phyloP scores from a whole-genome alignment of 2,888 invertebrate genomes.

The Caenorhabditis afra region DNA sequence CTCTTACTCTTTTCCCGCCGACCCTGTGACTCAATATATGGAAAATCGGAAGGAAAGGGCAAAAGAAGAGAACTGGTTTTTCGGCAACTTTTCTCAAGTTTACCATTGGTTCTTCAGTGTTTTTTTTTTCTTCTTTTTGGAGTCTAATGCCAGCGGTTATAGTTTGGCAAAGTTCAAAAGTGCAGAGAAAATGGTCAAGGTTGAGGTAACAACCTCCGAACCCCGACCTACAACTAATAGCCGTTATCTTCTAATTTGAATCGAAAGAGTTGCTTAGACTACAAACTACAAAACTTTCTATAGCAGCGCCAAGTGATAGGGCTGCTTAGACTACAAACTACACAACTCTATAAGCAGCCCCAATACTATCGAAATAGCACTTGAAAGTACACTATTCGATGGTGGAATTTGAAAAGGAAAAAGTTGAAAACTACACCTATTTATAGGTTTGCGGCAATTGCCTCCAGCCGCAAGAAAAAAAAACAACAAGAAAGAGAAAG shows the following conservation, averaged over 20 bases:
- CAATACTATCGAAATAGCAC: too few relatives aligned
- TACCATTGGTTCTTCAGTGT: too few relatives aligned
- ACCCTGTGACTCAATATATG: conserved; percentile 9
- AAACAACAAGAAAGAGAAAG: conserved; percentile 13
- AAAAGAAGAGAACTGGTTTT: background rate
- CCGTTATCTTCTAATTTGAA: too few relatives aligned
- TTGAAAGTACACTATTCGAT: background rate
- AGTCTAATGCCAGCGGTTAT: too few relatives aligned
- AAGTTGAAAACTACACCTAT: background rate
- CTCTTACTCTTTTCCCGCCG: too few relatives aligned
- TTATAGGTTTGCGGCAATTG: conserved; percentile 3
- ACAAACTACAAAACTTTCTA: background rate
- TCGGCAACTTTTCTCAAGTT: conserved; percentile 4
- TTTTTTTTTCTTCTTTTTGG: too few relatives aligned
- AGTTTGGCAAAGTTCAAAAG: too few relatives aligned
- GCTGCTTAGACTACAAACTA: conserved; percentile 1
- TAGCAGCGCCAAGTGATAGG: background rate
- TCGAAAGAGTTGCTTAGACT: background rate
- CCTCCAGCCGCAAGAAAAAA: too few relatives aligned
- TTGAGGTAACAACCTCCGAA: too few relatives aligned
- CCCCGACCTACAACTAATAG: too few relatives aligned
- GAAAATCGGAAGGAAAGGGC: background rate
- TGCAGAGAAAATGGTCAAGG: too few relatives aligned
- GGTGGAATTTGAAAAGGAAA: background rate
- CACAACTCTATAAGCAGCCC: background rate